Evolutionary conservation across 2,113 vertebrate species (phyloP), one percentile per base, ranked within the genome.

Genomic region (Cephalopterus ornatus): DNA sequence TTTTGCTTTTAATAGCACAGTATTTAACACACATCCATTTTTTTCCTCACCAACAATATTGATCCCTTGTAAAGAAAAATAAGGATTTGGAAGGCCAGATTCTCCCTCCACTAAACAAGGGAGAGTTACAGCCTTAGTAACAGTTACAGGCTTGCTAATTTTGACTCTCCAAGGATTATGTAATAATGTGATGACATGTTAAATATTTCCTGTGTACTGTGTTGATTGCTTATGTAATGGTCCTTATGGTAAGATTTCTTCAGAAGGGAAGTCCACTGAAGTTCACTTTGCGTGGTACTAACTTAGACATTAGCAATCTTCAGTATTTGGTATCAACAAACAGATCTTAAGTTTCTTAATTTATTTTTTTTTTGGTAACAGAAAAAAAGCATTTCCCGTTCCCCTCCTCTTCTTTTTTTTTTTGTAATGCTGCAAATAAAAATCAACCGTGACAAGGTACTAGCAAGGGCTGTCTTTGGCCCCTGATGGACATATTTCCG

Each of bases 1-100:
- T 97, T 89, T 96, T 95, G 84, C 96, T 91, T 93, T 91, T 73
- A 92, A 72, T 49, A 85, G 76, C 90, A 91, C 35, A 62, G 66
- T 93, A 68, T 93, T 94, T 81, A 88, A 95, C 47, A 91, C 9
- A 16, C 89, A 80, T 90, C n/a, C 33, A 6, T 84, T 75, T 71
- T n/a, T 82, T n/a, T 52, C 17, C 46, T 18, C 4, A 24, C 16
- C 62, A 35, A 63, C 61, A 67, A 18, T 91, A 27, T 82, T 89
- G 66, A 89, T 41, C 83, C 85, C 79, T 93, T 93, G 47, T 58
- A 77, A 95, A 96, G 53, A 73, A 30, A 94, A 96, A 87, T 82
- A 50, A 90, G 70, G 63, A 73, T 74, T 85, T 82, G 78, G 83
- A 89, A 77, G 58, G 68, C 28, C 66, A 86, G 47, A 80, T 81